Percentiles rank a stretch among this genome's conserved stretches.
Evolutionary conservation across 2,888 invertebrate genomes (phyloP).

Genomic region (Drosophila colorata): DNA sequence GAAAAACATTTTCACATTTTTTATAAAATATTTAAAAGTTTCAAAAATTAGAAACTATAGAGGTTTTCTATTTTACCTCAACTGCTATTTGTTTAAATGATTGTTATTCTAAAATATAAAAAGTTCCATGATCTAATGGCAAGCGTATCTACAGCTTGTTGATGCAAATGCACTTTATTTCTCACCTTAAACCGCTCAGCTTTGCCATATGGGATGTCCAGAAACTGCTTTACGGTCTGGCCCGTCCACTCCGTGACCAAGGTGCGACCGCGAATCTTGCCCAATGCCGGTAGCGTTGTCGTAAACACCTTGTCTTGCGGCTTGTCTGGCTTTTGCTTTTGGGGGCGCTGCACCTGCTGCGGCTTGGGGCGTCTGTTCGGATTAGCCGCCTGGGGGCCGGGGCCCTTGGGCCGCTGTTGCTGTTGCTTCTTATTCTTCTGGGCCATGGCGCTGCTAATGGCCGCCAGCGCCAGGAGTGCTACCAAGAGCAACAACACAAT

Average conservation of each 20-base stretch:
- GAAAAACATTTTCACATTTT: no score
- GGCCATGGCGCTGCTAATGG: slow-evolving; percentile 41
- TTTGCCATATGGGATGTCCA: slow-evolving; percentile 84
- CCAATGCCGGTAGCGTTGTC: slow-evolving; percentile 71
- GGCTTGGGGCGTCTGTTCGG: slow-evolving; percentile 43
- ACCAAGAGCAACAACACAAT: slow-evolving; percentile 48
- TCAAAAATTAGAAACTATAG: no score
- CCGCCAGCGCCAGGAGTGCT: slow-evolving; percentile 44
- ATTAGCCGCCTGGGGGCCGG: slow-evolving; percentile 10
- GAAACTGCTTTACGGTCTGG: slow-evolving; percentile 77
- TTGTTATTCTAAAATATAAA: no score
- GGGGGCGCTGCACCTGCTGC: slow-evolving; percentile 30
- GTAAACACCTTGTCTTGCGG: slow-evolving; percentile 47
- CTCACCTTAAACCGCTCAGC: slow-evolving; percentile 80
- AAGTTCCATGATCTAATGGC: no score
- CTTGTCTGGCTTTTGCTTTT: slow-evolving; percentile 33
- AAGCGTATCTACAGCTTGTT: no score
- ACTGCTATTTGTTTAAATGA: no score
- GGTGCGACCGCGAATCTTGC: slow-evolving; percentile 77
- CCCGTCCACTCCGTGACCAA: slow-evolving; percentile 78
- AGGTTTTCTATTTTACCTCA: no score
- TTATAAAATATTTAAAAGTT: no score
- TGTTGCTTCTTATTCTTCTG: slow-evolving; percentile 48
- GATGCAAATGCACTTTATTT: no score
- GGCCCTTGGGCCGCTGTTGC: slow-evolving; percentile 36